A percentile compares a stretch with the other conserved stretches of the same genome.
Evolutionary conservation across 1,140 invertebrate species (phyloP).

Genomic region (Drosophila athabasca): DNA sequence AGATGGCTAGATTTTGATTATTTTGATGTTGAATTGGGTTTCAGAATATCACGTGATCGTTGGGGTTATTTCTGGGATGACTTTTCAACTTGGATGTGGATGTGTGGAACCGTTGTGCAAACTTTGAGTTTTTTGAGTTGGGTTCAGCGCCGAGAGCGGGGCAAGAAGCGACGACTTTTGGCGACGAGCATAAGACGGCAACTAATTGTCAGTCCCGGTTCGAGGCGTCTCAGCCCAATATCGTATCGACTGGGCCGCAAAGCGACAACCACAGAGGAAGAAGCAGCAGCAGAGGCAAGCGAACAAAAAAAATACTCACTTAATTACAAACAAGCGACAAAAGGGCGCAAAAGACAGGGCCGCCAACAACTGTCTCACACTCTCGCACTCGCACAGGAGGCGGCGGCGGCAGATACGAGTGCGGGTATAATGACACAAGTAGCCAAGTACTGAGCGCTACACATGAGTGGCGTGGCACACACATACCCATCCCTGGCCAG

Average conservation of each 20-base stretch:
- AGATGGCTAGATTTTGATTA: neutral
- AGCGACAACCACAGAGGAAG: constrained; percentile 75
- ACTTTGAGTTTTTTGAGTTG: constrained; percentile 44
- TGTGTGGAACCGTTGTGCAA: constrained; percentile 37
- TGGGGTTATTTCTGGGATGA: neutral
- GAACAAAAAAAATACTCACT: constrained; percentile 71
- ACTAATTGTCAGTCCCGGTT: constrained; percentile 78
- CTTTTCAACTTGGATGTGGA: constrained; percentile 6
- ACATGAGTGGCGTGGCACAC: constrained; percentile 59
- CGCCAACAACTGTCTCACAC: constrained; percentile 29
- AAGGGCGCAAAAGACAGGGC: constrained; percentile 74
- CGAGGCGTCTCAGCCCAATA: constrained; percentile 71
- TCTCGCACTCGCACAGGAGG: neutral
- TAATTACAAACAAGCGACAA: constrained; percentile 81
- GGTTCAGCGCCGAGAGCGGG: constrained; percentile 30
- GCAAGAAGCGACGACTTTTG: constrained; percentile 76
- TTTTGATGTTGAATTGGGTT: neutral
- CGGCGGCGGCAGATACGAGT: too few species aligned
- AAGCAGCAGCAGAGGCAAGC: constrained; percentile 13
- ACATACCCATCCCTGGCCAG: constrained; percentile 16
- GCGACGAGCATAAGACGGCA: constrained; percentile 82
- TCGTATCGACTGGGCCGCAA: constrained; percentile 63
- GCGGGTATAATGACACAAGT: constrained; percentile 66
- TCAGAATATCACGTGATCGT: constrained; percentile 19
- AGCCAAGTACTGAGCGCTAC: constrained; percentile 54